Evolutionary conservation across 2,797 vertebrate species (phyloP), one percentile per base, ranked within the genome.

Genomic region (Toxotes lorentzi): DNA sequence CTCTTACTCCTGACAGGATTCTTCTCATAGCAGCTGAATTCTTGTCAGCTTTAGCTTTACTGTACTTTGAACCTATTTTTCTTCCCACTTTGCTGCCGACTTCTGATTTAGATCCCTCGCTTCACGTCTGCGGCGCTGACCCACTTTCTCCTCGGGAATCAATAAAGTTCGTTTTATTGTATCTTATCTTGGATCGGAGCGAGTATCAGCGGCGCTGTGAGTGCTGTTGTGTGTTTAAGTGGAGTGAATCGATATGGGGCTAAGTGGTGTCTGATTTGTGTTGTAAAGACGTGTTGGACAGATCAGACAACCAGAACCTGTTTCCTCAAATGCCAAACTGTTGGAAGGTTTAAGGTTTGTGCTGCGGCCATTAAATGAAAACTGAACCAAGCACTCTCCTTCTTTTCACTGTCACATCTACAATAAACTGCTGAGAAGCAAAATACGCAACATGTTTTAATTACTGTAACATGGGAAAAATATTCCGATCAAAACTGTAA

Each of bases 81-180:
- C 50, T 14, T 3, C 3, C 19, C 43, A 10, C n/a, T 50, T 10
- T 19, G 17, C 45, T 10, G 19, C 23, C 9, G 48, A 50, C 47
- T n/a, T 48, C n/a, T 43, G 32, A 7, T 57, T 70, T 21, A 3
- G 2, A 48, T 38, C 43, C 12, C 5, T 38, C 24, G 4, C 9
- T 51, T 57, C 19, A 8, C 2, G 19, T 61, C 58, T 34, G 67
- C 62, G 2, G 65, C 7, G 4, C 38, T 70, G 62, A 59, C 32
- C 35, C 32, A n/a, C 23, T 75, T 75, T 32, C 68, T 60, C 61
- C 51, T 60, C 61, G 0, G 34, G 47, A 56, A 88, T 87, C 83
- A 7, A 70, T 77, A 30, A 60, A 23, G 65, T 72, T 76, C 4
- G 54, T 78, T 66, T 74, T 4, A 66, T 70, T 21, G 32, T 16